Conservation (phyloP, 2,888 invertebrate genomes). For the Helleia helle region DNA sequence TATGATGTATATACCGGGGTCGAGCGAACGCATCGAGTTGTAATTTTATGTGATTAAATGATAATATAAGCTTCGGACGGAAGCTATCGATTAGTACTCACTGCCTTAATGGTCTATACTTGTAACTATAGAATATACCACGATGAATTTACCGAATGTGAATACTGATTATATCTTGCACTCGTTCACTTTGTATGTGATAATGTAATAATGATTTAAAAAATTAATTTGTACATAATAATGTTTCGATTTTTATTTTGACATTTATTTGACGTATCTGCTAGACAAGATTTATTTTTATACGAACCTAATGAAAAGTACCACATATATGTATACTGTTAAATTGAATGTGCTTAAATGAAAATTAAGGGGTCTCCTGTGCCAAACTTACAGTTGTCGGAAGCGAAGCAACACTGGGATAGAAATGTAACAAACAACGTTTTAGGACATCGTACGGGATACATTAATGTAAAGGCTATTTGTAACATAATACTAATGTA, state of each 20-base stretch:
- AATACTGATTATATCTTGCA: slow-evolving; percentile 7
- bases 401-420: not conserved
- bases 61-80: slow-evolving; percentile 8
- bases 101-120: slow-evolving; percentile 21
- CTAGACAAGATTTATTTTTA: slow-evolving; percentile 8
- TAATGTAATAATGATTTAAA: slow-evolving; percentile 2
- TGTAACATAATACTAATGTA: slow-evolving; percentile 1
- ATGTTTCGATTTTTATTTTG: slow-evolving; percentile 6
- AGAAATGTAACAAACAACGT: not conserved
- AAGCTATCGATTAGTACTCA: slow-evolving; percentile 15
- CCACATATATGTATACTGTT: slow-evolving; percentile 1
- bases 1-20: slow-evolving; percentile 17
- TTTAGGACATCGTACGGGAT: slow-evolving; percentile 1
- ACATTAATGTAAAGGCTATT: not conserved
- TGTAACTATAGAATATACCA: slow-evolving; percentile 5
- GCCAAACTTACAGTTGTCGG: slow-evolving; percentile 3
- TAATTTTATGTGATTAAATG: slow-evolving; percentile 4
- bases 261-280: slow-evolving; percentile 3
- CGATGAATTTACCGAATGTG: slow-evolving; percentile 3
- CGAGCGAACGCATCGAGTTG: slow-evolving; percentile 1
- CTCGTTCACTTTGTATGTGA: slow-evolving; percentile 5
- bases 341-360: slow-evolving; percentile 1
- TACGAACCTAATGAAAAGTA: not conserved
- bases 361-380: slow-evolving; percentile 1
- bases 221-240: not conserved